Base-by-base conservation (phyloP, 2,113 vertebrate genomes). In the Smithornis capensis region DNA sequence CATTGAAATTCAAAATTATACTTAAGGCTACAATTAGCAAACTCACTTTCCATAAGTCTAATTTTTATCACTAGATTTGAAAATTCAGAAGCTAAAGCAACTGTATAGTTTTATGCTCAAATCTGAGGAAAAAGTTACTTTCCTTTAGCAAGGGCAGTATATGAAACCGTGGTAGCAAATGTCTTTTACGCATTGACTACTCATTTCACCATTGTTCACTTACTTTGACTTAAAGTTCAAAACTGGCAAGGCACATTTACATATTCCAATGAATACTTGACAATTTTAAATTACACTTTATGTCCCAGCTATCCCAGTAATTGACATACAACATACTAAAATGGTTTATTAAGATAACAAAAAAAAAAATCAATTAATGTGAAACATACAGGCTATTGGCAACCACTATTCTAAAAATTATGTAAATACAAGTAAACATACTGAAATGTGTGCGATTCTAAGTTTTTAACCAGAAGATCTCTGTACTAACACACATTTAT, bases 401-500 rank as follows among this genome's bases (percentile, higher is more conserved):
- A 98, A 98, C 97, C 97, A 98, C 98, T 98, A 98, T 75, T 97
- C 98, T 98, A 98, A 97, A 97, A 98, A 97, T 96, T 95, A 98
- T 98, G 97, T 98, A 98, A 98, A 97, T 98, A 98, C 98, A 98
- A 98, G 98, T 98, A 98, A 98, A 98, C 98, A 98, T 98, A 98
- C 97, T 97, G 98, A 98, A 98, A 98, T 98, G 98, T 98, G 98
- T 98, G 98, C 95, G 98, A 98, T 97, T 98, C 97, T 98, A 98
- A 98, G 97, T 97, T 98, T 98, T 97, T 97, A 98, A 98, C 98
- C 98, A 98, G 97, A 98, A 97, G 98, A 98, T 98, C 97, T 98
- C 98, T 98, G 98, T 96, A 98, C 98, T 98, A 98, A 98, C 98
- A 98, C 97, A 98, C 98, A 98, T 98, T 98, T 98, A 98, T 98